A percentile compares a stretch with the other conserved stretches of the same genome.
These are phyloP conservation scores for Ispidina picta DNA, from an alignment of 2,797 vertebrate species.

Conservation along the genomic window DNA sequence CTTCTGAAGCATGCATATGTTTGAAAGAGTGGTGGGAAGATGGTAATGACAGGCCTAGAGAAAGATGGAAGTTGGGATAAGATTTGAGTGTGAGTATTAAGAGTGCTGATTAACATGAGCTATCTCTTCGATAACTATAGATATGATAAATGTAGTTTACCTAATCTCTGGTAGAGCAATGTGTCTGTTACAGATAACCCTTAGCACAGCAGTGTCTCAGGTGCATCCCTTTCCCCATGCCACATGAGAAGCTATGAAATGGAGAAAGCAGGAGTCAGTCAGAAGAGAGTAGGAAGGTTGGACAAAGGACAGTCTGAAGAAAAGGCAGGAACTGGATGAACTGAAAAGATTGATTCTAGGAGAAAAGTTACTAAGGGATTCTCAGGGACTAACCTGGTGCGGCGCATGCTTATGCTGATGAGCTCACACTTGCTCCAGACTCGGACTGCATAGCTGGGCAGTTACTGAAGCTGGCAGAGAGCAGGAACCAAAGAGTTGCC, in stretches of 20 bases:
- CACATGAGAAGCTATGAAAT: background rate
- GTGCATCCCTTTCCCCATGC: background rate
- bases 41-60: background rate
- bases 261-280: background rate
- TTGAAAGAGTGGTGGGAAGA: background rate
- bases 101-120: background rate
- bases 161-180: background rate
- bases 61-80: background rate
- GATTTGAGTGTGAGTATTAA: background rate
- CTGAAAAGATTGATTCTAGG: background rate
- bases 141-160: background rate
- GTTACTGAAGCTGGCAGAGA: background rate
- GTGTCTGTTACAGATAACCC: background rate
- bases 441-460: background rate
- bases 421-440: background rate
- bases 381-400: background rate
- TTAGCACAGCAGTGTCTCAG: background rate
- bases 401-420: background rate
- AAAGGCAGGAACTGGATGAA: background rate
- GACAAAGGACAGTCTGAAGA: background rate
- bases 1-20: background rate
- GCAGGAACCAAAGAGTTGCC: background rate
- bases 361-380: background rate
- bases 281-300: background rate
- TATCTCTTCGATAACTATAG: background rate